A percentile compares a stretch with the other conserved stretches of the same genome.
These are phyloP conservation scores for Phacellophora camtschatica DNA, from an alignment of 30 jellyfish, hydroid and myxozoan genomes.

Conservation along the genomic window DNA sequence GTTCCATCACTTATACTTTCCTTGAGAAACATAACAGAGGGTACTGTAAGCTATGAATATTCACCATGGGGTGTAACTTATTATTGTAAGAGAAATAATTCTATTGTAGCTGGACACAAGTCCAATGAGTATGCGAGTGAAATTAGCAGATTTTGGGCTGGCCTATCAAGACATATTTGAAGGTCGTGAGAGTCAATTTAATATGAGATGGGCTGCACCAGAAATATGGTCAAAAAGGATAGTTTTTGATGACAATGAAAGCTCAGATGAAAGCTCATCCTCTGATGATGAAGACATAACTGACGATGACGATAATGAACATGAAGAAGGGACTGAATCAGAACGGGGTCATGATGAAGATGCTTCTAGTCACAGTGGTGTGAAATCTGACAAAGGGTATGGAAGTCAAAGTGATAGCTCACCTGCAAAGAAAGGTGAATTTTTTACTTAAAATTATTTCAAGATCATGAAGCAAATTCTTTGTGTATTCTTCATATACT, in stretches of 20 bases:
- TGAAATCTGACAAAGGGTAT: not conserved
- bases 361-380: not conserved
- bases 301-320: not conserved
- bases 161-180: constrained; percentile 63
- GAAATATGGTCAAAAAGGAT: constrained; percentile 42
- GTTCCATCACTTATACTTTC: no score
- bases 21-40: no score
- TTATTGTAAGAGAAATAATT: not conserved
- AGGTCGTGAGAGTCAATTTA: constrained; percentile 54
- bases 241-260: constrained; percentile 1
- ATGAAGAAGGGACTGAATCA: not conserved
- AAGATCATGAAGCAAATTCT: no score
- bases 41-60: no score
- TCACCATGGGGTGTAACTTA: no score
- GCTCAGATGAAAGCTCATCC: not conserved
- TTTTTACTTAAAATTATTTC: no score
- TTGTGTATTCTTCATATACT: no score
- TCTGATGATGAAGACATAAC: constrained; percentile 19
- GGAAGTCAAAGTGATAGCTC: not conserved
- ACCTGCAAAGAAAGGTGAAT: constrained; percentile 4
- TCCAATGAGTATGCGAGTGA: constrained; percentile 74
- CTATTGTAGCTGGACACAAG: constrained; percentile 65
- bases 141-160: constrained; percentile 80
- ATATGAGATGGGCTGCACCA: constrained; percentile 83
- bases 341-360: not conserved